These are phyloP conservation scores for Zapornia atra DNA, from an alignment of 2,113 vertebrate species.

Conservation along the genomic window DNA sequence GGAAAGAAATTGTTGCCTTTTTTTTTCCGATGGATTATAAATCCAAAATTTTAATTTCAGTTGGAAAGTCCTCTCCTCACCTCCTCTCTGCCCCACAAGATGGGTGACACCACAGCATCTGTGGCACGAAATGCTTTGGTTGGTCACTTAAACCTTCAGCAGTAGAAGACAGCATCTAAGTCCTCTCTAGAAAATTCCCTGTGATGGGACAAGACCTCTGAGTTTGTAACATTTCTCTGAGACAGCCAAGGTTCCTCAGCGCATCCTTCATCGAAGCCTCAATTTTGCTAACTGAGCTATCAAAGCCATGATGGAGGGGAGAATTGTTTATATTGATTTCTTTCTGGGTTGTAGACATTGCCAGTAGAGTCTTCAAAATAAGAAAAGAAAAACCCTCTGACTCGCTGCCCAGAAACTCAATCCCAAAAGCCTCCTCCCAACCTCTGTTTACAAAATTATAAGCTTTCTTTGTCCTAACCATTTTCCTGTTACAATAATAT, in stretches of 20 bases:
- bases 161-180: background rate
- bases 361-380: slow-evolving; percentile 57
- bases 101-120: background rate
- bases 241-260: background rate
- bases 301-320: background rate
- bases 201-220: background rate
- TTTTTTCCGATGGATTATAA: background rate
- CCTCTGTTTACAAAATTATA: slow-evolving; percentile 83
- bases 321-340: slow-evolving; percentile 56
- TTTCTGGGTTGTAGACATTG: slow-evolving; percentile 22
- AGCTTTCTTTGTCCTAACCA: slow-evolving; percentile 75
- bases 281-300: slow-evolving; percentile 28
- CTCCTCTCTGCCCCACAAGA: background rate
- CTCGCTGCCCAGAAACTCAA: slow-evolving; percentile 66
- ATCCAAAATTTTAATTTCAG: background rate
- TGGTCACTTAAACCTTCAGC: background rate
- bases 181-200: background rate
- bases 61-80: background rate
- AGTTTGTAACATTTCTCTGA: background rate
- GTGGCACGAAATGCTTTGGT: background rate
- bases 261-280: slow-evolving; percentile 3
- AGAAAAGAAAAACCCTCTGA: slow-evolving; percentile 62
- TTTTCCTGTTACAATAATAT: slow-evolving; percentile 76
- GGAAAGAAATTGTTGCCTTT: background rate
- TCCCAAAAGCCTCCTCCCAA: slow-evolving; percentile 63